Evolutionary conservation across 2,113 vertebrate species (phyloP).

Genomic region (Sprattus sprattus): DNA sequence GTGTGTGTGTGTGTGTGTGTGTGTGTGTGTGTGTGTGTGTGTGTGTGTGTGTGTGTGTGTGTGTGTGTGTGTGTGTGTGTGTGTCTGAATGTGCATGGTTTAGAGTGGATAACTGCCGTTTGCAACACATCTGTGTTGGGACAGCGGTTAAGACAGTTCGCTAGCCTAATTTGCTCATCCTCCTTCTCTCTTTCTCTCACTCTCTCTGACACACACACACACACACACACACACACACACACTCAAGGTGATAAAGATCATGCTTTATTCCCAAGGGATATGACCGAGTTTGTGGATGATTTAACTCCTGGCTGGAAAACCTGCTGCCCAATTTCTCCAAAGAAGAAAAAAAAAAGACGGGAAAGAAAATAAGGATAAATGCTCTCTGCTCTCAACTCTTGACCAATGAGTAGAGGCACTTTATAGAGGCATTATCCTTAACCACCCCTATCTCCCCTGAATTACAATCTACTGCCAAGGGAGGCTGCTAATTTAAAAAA

Average conservation of each 20-base stretch:
- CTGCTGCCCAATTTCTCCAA: neutral
- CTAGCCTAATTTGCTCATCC: neutral
- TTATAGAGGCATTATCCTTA: neutral
- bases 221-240: slow-evolving; percentile 4
- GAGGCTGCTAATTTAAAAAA: neutral
- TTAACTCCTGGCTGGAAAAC: slow-evolving; percentile 26
- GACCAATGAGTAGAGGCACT: neutral
- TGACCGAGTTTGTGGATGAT: neutral
- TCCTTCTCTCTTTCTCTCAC: neutral
- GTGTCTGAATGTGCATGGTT: neutral
- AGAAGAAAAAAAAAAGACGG: neutral
- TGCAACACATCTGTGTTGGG: neutral
- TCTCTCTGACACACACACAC: neutral
- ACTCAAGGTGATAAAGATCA: slow-evolving; percentile 14
- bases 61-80: slow-evolving; percentile 5
- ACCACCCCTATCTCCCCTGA: neutral
- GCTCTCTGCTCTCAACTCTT: neutral
- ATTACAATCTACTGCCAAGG: neutral
- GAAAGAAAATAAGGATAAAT: neutral
- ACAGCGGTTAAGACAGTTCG: neutral
- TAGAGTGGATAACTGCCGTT: neutral
- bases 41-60: neutral
- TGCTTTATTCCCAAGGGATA: neutral
- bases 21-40: neutral
- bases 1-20: neutral